Percentiles rank a stretch among this genome's conserved stretches.
Conservation (phyloP, 2,888 invertebrate species). For the Bhutanitis thaidina region DNA sequence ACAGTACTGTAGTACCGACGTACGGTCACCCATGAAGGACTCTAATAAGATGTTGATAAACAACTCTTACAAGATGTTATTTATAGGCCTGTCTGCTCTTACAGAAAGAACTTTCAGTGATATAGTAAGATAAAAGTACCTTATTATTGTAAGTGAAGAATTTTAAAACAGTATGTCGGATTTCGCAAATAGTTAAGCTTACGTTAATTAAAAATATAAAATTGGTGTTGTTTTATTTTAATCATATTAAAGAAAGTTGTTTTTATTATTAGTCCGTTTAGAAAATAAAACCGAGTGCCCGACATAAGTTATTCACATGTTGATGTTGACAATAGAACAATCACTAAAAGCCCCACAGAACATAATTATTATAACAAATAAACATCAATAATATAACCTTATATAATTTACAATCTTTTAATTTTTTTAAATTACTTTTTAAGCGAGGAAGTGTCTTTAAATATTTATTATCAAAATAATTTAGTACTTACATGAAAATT, state of each 20-base stretch:
- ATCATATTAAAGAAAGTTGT: no score
- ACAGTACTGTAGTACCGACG: slow-evolving; percentile 73
- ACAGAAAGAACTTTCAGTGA: slow-evolving; percentile 19
- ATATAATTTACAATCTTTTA: slow-evolving; percentile 59
- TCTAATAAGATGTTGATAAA: slow-evolving; percentile 35
- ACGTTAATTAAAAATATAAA: no score
- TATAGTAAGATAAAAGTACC: not conserved
- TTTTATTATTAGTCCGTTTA: no score
- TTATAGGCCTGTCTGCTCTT: slow-evolving; percentile 21
- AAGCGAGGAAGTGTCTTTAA: slow-evolving; percentile 68
- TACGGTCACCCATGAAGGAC: slow-evolving; percentile 54
- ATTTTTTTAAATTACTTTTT: slow-evolving; percentile 56
- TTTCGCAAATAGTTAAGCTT: no score
- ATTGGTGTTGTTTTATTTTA: no score
- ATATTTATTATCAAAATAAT: slow-evolving; percentile 74
- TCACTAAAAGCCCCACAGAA: slow-evolving; percentile 52
- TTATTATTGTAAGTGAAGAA: no score
- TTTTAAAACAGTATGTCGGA: no score
- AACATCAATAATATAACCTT: slow-evolving; percentile 47
- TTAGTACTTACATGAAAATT: slow-evolving; percentile 71
- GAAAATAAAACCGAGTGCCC: no score
- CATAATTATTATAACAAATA: slow-evolving; percentile 31
- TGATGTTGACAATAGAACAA: not conserved
- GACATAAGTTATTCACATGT: no score
- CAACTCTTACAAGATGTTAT: no score